A percentile compares a stretch with the other conserved stretches of the same genome.
These are phyloP conservation scores for Tragelaphus scriptus DNA, from an alignment of 2,113 vertebrate species.

Conservation along the genomic window DNA sequence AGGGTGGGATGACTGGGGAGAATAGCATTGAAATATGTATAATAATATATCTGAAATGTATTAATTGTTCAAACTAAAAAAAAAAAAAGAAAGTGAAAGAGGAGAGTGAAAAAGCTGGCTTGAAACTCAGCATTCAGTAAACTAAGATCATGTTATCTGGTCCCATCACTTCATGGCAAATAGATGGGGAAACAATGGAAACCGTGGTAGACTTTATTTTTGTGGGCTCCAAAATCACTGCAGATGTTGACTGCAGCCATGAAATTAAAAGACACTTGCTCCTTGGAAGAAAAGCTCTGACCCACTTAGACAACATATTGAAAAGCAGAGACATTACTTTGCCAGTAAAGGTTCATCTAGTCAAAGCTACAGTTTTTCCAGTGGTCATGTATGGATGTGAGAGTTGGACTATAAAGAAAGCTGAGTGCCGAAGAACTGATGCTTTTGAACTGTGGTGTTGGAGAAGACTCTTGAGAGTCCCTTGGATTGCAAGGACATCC, in stretches of 20 bases:
- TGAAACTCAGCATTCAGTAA: not conserved
- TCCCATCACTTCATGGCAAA: not conserved
- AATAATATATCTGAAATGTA: too few relatives aligned
- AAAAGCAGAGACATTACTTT: not conserved
- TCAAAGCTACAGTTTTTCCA: not conserved
- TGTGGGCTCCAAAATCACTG: not conserved
- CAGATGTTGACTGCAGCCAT: not conserved
- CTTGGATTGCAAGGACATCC: not conserved
- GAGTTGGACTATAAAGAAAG: not conserved
- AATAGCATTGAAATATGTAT: too few relatives aligned
- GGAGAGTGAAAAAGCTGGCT: not conserved
- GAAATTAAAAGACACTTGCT: not conserved
- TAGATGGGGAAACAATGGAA: not conserved
- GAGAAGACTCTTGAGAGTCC: not conserved
- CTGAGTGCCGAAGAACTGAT: fast-evolving
- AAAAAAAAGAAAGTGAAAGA: too few relatives aligned
- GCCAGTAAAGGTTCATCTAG: not conserved
- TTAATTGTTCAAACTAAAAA: too few relatives aligned
- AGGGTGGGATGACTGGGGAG: too few relatives aligned
- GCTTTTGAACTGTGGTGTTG: not conserved
- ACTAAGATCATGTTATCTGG: not conserved
- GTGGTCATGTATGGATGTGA: not conserved
- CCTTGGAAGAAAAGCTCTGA: not conserved
- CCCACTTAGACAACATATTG: not conserved
- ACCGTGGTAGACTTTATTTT: not conserved